Percentiles rank a stretch among this genome's conserved stretches.
These are phyloP conservation scores for Mugil cephalus DNA, from an alignment of 2,113 vertebrate species.

Conservation along the genomic window DNA sequence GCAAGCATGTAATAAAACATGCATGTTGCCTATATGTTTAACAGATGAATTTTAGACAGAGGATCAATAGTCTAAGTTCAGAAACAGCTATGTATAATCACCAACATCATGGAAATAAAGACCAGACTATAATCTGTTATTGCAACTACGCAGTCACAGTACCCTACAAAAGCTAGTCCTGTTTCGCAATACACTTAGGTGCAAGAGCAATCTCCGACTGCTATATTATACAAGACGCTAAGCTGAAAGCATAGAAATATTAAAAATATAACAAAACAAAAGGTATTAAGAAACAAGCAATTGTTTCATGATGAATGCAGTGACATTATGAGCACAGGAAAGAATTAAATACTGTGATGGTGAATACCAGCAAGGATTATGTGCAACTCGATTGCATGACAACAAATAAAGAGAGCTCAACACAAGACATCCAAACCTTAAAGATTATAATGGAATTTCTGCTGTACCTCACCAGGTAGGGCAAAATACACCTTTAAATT, in stretches of 20 bases:
- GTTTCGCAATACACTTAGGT: background rate
- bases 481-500: no score
- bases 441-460: no score
- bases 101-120: background rate
- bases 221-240: background rate
- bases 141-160: background rate
- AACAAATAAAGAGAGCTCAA: no score
- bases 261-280: background rate
- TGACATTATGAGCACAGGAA: background rate
- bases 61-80: background rate
- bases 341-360: background rate
- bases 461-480: no score
- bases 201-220: background rate
- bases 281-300: background rate
- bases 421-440: no score
- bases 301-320: no score
- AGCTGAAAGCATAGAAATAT: background rate
- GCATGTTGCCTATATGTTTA: background rate
- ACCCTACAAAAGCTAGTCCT: background rate
- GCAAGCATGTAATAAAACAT: no score
- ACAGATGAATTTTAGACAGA: background rate
- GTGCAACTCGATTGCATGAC: no score
- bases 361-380: background rate
- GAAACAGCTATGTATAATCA: background rate
- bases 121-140: background rate